Base-by-base conservation (phyloP, 2,888 invertebrate genomes). In the Miltochrista miniata region DNA sequence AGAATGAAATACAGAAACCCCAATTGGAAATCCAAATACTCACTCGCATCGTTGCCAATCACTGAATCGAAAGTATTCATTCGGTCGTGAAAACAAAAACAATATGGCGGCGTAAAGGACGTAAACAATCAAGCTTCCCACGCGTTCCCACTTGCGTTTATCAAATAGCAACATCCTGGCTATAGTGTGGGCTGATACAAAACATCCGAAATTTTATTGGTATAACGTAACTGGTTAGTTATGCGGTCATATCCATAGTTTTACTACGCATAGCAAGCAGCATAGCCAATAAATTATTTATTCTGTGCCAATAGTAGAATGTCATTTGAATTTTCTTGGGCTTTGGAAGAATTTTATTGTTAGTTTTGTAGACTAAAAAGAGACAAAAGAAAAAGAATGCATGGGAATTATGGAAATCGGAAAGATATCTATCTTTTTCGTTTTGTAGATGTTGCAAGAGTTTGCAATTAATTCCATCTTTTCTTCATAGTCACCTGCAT, bases 121-220 rank as follows among this genome's bases (percentile, higher is more conserved):
- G 81, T 75, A 76, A 79, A 80, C 76, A 81, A 78, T 74, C 75
- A 74, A 61, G 60, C 54, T 75, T 74, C 84, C 81, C 81, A 82
- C 83, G 79, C 79, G 61, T 59, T 66, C 70, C 70, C 3, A 24
- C 18, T 69, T 66, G 71, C 67, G 64, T 66, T 70, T 73, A 79
- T 78, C 76, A 77, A 66, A 73, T 74, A 72, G 69, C 68, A 69
- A 78, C 79, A 79, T 81, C 81, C 81, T 75, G 79, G 66, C 61
- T 48, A 57, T 60, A 24, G 62, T 55, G 76, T 71, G 70, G 72
- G 70, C 35, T 62, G 67, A 71, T 70, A 66, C 60, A 68, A 67
- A 67, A 68, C 74, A 74, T 69, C 68, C 68, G 62, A 68, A 61
- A 61, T 67, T 63, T 61, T 62, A 68, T 67, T 69, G 68, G 65